Base-by-base conservation (phyloP, 1,140 invertebrate species). In the Tetragnatha versicolor region DNA sequence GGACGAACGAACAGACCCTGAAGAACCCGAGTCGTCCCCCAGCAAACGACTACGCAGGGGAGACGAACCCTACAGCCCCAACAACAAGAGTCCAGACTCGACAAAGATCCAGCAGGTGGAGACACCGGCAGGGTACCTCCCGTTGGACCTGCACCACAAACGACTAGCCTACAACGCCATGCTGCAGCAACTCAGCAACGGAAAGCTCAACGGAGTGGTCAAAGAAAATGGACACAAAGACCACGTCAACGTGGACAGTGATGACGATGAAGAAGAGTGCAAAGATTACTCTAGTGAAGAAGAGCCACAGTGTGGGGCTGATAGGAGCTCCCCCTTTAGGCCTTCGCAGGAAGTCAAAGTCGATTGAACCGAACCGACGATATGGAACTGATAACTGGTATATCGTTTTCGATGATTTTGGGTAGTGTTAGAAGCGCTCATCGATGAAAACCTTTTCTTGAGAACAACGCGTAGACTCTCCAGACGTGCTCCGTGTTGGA, bases 321-420 rank as follows among this genome's bases (percentile, higher is more conserved):
- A n/a, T n/a, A 65, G 20, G 17, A 65, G 61, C 31, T 66, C 73
- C 45, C 73, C 61, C 9, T 27, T 66, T 9, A 29, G 29, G 31
- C n/a, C 73, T 20, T 14, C 60, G 10, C 58, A 77, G 42, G 73
- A 77, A 27, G 73, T 77, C 14, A 77, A 77, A 37, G 73, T 77
- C 29, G 73, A 77, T 25, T 77, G 73, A 77, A 20, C 33, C 2
- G 17, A 68, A 70, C 4, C 10, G 31, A 37, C 33, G 20, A 35
- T 53, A n/a, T n/a, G n/a, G n/a, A n/a, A n/a, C n/a, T n/a, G n/a
- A n/a, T n/a, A n/a, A n/a, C n/a, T n/a, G n/a, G n/a, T n/a, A n/a
- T n/a, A n/a, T n/a, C n/a, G n/a, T n/a, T n/a, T n/a, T n/a, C n/a
- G n/a, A n/a, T n/a, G n/a, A n/a, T n/a, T n/a, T n/a, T n/a, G n/a